Conservation (phyloP, 2,888 invertebrate species). For the Agrotis segetum region DNA sequence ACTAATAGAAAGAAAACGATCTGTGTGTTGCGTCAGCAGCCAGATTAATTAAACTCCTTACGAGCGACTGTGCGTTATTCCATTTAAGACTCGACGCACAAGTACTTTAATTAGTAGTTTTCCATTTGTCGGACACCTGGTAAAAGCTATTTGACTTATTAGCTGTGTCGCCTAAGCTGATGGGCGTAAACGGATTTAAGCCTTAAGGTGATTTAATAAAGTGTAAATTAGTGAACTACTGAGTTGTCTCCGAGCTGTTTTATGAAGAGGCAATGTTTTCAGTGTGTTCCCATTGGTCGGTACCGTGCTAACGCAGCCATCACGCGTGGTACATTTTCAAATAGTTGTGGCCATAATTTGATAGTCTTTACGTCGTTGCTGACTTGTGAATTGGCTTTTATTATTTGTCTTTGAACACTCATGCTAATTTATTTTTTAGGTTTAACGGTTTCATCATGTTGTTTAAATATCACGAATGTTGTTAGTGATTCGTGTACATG, state of each 20-base stretch:
- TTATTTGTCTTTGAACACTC: conserved; percentile 86
- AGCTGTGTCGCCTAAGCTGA: conserved; percentile 73
- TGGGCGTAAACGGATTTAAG: conserved; percentile 69
- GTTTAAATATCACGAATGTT: conserved; percentile 83
- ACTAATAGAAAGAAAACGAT: conserved; percentile 86
- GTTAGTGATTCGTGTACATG: conserved; percentile 69
- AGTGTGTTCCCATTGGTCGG: conserved; percentile 82
- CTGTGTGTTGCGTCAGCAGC: conserved; percentile 80
- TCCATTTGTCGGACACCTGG: conserved; percentile 87
- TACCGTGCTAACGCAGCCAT: conserved; percentile 84
- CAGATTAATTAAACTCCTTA: conserved; percentile 88
- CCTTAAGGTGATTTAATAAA: conserved; percentile 74
- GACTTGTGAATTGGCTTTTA: conserved; percentile 86
- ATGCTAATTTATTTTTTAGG: conserved; percentile 88
- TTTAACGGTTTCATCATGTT: conserved; percentile 88
- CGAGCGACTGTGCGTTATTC: conserved; percentile 80
- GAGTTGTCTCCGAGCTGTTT: conserved; percentile 71
- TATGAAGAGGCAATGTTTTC: conserved; percentile 81
- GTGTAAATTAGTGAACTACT: conserved; percentile 69
- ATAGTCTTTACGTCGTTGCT: conserved; percentile 85
- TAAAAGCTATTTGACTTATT: conserved; percentile 86
- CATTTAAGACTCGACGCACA: conserved; percentile 80
- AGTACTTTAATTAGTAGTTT: conserved; percentile 89
- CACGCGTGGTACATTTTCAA: conserved; percentile 88
- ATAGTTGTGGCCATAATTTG: conserved; percentile 86